A percentile compares a stretch with the other conserved stretches of the same genome.
phyloP scores from a whole-genome alignment of 2,888 invertebrate genomes.

The Drosophila lacicola region DNA sequence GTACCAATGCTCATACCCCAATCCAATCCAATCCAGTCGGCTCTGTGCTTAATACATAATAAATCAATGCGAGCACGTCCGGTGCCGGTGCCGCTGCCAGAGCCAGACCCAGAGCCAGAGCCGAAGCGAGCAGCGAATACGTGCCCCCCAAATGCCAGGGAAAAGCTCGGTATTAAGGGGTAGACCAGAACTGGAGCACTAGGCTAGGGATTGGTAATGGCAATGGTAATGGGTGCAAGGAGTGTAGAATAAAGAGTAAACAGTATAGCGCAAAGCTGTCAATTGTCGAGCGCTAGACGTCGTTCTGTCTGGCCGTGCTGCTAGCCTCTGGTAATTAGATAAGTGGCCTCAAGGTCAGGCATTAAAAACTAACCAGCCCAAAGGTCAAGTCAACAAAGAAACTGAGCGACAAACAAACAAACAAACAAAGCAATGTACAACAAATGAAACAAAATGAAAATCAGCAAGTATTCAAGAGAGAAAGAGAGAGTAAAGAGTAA shows the following conservation, averaged over 20 bases:
- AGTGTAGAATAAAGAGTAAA: constrained; percentile 4
- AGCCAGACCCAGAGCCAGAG: constrained; percentile 2
- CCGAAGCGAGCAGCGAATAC: constrained; percentile 18
- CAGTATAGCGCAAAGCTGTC: constrained; percentile 23
- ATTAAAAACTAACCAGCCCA: constrained; percentile 58
- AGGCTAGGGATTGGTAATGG: constrained; percentile 5
- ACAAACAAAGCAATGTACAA: constrained; percentile 34
- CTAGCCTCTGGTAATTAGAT: constrained; percentile 66
- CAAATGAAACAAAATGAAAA: constrained; percentile 34
- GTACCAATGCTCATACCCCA: constrained; percentile 28
- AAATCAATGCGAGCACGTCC: constrained; percentile 71
- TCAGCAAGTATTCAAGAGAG: background rate
- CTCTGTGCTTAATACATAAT: constrained; percentile 68
- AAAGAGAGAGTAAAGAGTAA: constrained; percentile 4
- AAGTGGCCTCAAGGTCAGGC: constrained; percentile 73
- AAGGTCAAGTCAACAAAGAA: constrained; percentile 46
- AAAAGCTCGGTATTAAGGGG: constrained; percentile 6
- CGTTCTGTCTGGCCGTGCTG: constrained; percentile 54
- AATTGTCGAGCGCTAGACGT: constrained; percentile 41
- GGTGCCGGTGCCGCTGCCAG: constrained; percentile 25
- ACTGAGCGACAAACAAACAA: constrained; percentile 23
- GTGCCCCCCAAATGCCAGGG: constrained; percentile 35
- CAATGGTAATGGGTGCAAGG: background rate
- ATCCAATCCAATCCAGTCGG: constrained; percentile 32
- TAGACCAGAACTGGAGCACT: background rate